phyloP scores from a whole-genome alignment of 2,888 invertebrate species.

The Tortricodes alternella region DNA sequence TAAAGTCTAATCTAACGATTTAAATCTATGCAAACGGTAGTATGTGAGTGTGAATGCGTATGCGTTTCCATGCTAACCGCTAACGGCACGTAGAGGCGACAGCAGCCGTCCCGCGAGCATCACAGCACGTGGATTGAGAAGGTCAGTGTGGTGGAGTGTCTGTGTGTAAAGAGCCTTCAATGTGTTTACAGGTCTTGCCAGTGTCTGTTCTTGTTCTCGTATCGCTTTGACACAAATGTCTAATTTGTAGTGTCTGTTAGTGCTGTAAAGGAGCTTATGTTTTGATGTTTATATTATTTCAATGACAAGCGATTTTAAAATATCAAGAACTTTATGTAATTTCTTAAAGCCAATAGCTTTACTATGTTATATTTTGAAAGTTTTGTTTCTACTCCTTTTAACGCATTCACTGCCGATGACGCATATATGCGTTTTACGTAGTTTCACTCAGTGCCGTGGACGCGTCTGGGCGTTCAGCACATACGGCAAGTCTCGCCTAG shows the following conservation, averaged over 20 bases:
- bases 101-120: slow-evolving; percentile 73
- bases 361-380: too few relatives aligned
- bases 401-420: too few relatives aligned
- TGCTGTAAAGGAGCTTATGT: not conserved
- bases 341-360: too few relatives aligned
- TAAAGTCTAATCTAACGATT: too few relatives aligned
- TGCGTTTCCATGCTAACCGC: slow-evolving; percentile 82
- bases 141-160: slow-evolving; percentile 81
- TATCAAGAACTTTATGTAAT: too few relatives aligned
- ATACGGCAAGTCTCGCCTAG: too few relatives aligned
- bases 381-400: too few relatives aligned
- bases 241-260: not conserved
- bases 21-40: too few relatives aligned
- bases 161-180: slow-evolving; percentile 30
- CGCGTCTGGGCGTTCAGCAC: too few relatives aligned
- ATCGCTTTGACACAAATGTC: not conserved
- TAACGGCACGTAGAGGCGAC: slow-evolving; percentile 80
- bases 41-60: slow-evolving; percentile 74
- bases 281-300: not conserved
- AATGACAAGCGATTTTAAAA: too few relatives aligned
- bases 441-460: too few relatives aligned
- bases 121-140: slow-evolving; percentile 94
- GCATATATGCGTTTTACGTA: too few relatives aligned
- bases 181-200: slow-evolving; percentile 15
- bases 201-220: not conserved